phyloP scores from a whole-genome alignment of 1,140 invertebrate species.

The Drosophila novamexicana region DNA sequence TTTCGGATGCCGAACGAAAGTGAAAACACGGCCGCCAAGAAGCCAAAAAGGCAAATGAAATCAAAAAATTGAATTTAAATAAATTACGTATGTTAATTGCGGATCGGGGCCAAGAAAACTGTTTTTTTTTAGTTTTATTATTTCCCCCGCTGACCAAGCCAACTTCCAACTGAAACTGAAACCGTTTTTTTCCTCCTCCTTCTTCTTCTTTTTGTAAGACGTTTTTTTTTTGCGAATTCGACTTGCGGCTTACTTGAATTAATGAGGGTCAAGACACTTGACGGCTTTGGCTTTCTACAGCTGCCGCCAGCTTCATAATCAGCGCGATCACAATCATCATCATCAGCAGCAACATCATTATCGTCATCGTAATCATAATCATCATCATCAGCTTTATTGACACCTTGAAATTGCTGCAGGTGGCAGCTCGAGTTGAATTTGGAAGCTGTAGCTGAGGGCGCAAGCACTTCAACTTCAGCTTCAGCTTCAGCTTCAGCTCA shows the following conservation, averaged over 20 bases:
- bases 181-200: slow-evolving; percentile 37
- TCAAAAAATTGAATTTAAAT: slow-evolving; percentile 77
- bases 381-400: slow-evolving; percentile 31
- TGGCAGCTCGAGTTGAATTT: slow-evolving; percentile 3
- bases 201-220: slow-evolving; percentile 18
- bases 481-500: slow-evolving; percentile 18
- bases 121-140: not conserved
- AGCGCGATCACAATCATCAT: not conserved
- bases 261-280: slow-evolving; percentile 81
- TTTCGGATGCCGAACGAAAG: slow-evolving; percentile 79
- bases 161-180: slow-evolving; percentile 44
- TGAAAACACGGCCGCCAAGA: slow-evolving; percentile 76
- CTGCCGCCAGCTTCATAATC: slow-evolving; percentile 1
- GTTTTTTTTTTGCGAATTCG: slow-evolving; percentile 40
- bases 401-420: slow-evolving; percentile 50
- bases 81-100: slow-evolving; percentile 82
- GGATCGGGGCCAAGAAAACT: slow-evolving; percentile 14
- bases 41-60: slow-evolving; percentile 55
- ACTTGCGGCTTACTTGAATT: slow-evolving; percentile 68
- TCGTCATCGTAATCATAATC: slow-evolving; percentile 1
- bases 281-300: slow-evolving; percentile 57
- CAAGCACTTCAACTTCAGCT: not conserved
- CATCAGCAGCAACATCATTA: slow-evolving; percentile 4
- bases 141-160: not conserved
- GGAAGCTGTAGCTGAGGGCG: slow-evolving; percentile 11